These are phyloP conservation scores for Eumerus sabulonum DNA, from an alignment of 2,888 invertebrate species.

Conservation along the genomic window DNA sequence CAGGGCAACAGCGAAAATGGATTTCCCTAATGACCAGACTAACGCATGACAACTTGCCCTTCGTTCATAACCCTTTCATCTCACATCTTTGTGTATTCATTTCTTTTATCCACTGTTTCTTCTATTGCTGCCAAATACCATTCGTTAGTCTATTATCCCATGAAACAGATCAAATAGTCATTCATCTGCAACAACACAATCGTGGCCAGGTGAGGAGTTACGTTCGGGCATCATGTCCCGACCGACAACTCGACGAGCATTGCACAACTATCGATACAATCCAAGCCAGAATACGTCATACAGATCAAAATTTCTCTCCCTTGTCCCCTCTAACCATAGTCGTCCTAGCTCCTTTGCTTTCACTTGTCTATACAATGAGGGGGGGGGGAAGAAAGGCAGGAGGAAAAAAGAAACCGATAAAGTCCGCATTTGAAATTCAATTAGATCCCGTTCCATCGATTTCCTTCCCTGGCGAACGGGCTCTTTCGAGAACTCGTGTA, in stretches of 20 bases:
- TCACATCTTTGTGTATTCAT: no score
- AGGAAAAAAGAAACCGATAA: constrained; percentile 45
- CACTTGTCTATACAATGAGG: constrained; percentile 17
- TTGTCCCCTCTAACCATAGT: background rate
- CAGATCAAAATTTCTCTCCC: constrained; percentile 41
- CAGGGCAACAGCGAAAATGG: no score
- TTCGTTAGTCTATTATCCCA: no score
- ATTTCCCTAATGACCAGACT: no score
- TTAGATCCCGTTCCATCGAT: constrained; percentile 44
- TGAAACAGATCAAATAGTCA: no score
- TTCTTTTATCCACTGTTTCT: no score
- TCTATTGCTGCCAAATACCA: no score
- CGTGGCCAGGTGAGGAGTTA: no score
- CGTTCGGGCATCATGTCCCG: constrained; percentile 33
- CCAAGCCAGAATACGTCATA: constrained; percentile 38
- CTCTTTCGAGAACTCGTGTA: background rate
- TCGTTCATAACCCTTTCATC: no score
- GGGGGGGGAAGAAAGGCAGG: no score
- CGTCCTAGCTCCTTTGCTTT: background rate
- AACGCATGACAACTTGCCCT: no score
- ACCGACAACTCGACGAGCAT: constrained; percentile 46
- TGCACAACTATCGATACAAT: constrained; percentile 48
- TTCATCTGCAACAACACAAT: no score
- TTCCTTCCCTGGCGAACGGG: constrained; percentile 26
- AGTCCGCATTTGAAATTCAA: constrained; percentile 60